A percentile compares a stretch with the other conserved stretches of the same genome.
Evolutionary conservation across 2,888 invertebrate genomes (phyloP).

Genomic region (Pinctada fucata): DNA sequence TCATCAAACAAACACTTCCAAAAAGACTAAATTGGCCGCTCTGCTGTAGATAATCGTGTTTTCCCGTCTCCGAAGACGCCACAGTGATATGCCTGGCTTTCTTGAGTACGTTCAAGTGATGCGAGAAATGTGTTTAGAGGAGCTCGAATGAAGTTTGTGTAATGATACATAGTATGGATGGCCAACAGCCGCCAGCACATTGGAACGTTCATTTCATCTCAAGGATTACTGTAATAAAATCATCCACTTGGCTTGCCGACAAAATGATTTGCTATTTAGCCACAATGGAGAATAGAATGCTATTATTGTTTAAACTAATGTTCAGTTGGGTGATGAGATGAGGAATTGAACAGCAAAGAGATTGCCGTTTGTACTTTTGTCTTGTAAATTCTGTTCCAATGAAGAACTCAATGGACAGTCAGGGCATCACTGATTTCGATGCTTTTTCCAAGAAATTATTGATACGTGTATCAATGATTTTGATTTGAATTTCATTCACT

Average conservation of each 20-base stretch:
- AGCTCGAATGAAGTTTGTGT: slow-evolving; percentile 21
- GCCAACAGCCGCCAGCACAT: background rate
- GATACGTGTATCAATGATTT: no score
- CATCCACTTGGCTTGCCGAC: slow-evolving; percentile 30
- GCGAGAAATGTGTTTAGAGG: slow-evolving; percentile 23
- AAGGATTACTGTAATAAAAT: slow-evolving; percentile 35
- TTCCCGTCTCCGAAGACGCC: slow-evolving; percentile 16
- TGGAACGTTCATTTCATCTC: slow-evolving; percentile 17
- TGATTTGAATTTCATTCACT: no score
- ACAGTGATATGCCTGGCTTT: slow-evolving; percentile 33
- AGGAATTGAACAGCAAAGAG: no score
- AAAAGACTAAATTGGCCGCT: slow-evolving; percentile 30
- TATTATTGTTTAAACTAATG: background rate
- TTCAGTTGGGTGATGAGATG: no score
- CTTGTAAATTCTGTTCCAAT: no score
- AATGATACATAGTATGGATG: slow-evolving; percentile 26
- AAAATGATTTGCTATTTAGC: slow-evolving; percentile 22
- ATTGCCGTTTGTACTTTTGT: no score
- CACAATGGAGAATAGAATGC: background rate
- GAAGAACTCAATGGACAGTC: no score
- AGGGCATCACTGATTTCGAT: no score
- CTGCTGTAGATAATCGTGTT: slow-evolving; percentile 30
- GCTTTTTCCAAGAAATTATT: no score
- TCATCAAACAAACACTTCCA: slow-evolving; percentile 26
- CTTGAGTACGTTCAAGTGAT: slow-evolving; percentile 12